These are phyloP conservation scores for Chaetophractus vellerosus DNA, from an alignment of 2,797 vertebrate genomes.

Conservation along the genomic window DNA sequence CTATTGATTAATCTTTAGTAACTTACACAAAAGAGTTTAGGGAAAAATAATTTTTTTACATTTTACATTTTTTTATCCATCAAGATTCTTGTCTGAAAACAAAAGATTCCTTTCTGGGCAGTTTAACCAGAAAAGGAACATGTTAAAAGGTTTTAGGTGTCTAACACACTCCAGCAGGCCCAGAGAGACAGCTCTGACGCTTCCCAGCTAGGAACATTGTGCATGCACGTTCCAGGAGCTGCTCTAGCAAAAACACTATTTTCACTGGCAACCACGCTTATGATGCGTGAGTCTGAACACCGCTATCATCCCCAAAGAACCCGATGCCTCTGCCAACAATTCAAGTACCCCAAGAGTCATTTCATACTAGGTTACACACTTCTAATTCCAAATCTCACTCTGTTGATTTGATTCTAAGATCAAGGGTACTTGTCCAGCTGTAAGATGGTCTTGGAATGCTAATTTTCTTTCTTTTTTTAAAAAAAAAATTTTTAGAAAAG, in stretches of 20 bases:
- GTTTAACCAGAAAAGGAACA: conserved; percentile 18
- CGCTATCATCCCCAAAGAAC: not conserved
- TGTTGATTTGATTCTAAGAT: not conserved
- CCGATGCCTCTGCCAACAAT: not conserved
- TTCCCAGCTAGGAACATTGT: not conserved
- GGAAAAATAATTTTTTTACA: conserved; percentile 33
- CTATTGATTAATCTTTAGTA: conserved; percentile 1
- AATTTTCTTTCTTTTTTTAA: not conserved
- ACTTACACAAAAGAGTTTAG: conserved; percentile 19
- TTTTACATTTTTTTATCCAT: not conserved
- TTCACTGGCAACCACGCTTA: not conserved
- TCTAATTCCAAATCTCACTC: not conserved
- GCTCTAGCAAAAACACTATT: conserved; percentile 3
- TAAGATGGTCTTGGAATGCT: not conserved
- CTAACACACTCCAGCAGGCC: not conserved
- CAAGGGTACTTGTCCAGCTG: not conserved
- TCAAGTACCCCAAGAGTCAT: not conserved
- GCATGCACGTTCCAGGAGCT: not conserved
- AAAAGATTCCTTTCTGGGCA: not conserved
- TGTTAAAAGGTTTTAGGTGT: not conserved
- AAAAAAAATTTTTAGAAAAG: too few relatives aligned
- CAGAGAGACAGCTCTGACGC: not conserved
- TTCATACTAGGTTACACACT: not conserved
- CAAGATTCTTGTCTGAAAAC: not conserved
- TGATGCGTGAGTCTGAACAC: not conserved